Conservation (phyloP, 2,888 invertebrate genomes). For the Gymnocheta viridis region DNA sequence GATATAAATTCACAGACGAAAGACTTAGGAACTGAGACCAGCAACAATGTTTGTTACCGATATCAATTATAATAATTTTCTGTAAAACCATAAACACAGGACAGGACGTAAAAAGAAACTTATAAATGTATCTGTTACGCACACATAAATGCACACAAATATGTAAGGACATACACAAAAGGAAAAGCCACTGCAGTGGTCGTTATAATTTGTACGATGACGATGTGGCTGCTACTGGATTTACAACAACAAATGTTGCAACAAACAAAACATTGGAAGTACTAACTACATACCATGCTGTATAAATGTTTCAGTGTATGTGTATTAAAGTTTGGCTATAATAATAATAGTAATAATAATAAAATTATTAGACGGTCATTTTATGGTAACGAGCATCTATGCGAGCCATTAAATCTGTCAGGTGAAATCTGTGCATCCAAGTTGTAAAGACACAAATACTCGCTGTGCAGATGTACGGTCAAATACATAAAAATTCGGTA, state of each 20-base stretch:
- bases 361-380: conserved; percentile 71
- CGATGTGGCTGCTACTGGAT: conserved; percentile 25
- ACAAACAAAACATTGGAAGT: conserved; percentile 17
- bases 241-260: conserved; percentile 26
- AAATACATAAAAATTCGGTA: background rate
- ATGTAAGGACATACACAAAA: background rate
- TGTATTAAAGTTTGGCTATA: background rate
- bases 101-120: conserved; percentile 13
- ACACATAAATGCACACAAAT: background rate
- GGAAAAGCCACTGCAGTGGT: conserved; percentile 57
- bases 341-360: conserved; percentile 60
- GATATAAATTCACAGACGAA: background rate
- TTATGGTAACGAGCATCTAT: conserved; percentile 75
- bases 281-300: background rate
- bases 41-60: conserved; percentile 44
- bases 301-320: background rate
- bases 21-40: background rate
- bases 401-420: conserved; percentile 76
- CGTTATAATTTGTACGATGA: conserved; percentile 57
- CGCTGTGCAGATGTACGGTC: background rate
- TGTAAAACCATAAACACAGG: conserved; percentile 41
- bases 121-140: conserved; percentile 37
- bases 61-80: conserved; percentile 59
- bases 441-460: conserved; percentile 30
- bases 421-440: conserved; percentile 72